Percentiles rank a stretch among this genome's conserved stretches.
Conservation (phyloP, 2,797 vertebrate species). For the Macropus fuliginosus region DNA sequence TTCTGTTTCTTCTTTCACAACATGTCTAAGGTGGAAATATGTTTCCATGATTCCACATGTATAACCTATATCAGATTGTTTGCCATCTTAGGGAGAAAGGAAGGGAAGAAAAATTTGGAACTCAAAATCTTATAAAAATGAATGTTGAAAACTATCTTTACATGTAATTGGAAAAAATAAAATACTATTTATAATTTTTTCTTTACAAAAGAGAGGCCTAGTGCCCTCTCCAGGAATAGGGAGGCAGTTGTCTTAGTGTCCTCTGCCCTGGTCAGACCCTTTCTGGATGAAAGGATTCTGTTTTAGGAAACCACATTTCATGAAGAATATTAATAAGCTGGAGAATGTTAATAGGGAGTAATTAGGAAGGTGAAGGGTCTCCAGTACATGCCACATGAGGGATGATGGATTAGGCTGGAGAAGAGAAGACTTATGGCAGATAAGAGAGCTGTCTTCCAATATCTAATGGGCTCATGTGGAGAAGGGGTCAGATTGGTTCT, state of each 20-base stretch:
- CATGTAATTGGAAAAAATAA: no score
- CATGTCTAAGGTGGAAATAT: no score
- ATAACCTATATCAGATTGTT: no score
- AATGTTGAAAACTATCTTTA: no score
- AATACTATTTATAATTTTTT: no score
- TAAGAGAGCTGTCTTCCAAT: background rate
- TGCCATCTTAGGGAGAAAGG: no score
- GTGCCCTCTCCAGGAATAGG: no score
- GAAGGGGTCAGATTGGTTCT: background rate
- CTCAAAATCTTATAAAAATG: no score
- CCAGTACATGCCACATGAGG: background rate
- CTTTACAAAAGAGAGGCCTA: no score
- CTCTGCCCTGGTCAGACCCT: background rate
- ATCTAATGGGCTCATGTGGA: background rate
- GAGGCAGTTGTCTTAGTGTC: background rate
- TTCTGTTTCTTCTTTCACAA: no score
- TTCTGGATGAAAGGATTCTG: background rate
- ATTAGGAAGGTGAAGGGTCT: conserved; percentile 1
- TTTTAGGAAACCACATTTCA: background rate
- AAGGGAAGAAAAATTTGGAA: no score
- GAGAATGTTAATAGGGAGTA: background rate
- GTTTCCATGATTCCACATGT: no score
- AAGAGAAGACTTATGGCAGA: background rate
- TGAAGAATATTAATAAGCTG: background rate
- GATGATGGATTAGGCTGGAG: background rate